A percentile compares a stretch with the other conserved stretches of the same genome.
These are phyloP conservation scores for Brachynemurus nebulosus DNA, from an alignment of 2,888 invertebrate species.

Conservation along the genomic window DNA sequence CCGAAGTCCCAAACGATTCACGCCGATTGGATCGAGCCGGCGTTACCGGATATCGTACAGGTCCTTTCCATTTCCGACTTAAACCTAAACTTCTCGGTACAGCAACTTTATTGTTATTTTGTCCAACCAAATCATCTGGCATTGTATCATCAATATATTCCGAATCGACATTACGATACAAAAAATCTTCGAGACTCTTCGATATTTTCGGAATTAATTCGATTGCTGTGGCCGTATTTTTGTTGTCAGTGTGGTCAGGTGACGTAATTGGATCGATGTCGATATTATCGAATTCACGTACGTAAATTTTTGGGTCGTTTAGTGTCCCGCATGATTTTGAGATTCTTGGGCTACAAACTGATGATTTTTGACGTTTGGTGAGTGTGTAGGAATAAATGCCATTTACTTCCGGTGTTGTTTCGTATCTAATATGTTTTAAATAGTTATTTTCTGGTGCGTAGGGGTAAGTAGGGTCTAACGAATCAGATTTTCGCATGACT, in stretches of 20 bases:
- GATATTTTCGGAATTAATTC: conserved; percentile 27
- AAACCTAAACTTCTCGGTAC: conserved; percentile 44
- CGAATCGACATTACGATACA: neutral
- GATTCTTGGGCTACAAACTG: neutral
- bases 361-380: neutral
- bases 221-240: conserved; percentile 24
- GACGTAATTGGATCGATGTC: neutral
- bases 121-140: neutral
- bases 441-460: conserved; percentile 28
- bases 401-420: conserved; percentile 25
- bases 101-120: conserved; percentile 27
- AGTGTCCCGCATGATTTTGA: conserved; percentile 9
- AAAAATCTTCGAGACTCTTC: conserved; percentile 6
- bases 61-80: conserved; percentile 46
- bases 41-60: conserved; percentile 49
- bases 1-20: conserved; percentile 23
- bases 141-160: neutral
- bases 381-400: conserved; percentile 6
- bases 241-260: neutral
- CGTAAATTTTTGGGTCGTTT: conserved; percentile 7
- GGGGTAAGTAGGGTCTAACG: neutral
- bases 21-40: conserved; percentile 27
- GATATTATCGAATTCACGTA: conserved; percentile 1
- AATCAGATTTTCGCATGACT: neutral
- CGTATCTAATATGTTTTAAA: conserved; percentile 32